These are phyloP conservation scores for Lepus timidus DNA, from an alignment of 2,113 vertebrate genomes.

Conservation along the genomic window DNA sequence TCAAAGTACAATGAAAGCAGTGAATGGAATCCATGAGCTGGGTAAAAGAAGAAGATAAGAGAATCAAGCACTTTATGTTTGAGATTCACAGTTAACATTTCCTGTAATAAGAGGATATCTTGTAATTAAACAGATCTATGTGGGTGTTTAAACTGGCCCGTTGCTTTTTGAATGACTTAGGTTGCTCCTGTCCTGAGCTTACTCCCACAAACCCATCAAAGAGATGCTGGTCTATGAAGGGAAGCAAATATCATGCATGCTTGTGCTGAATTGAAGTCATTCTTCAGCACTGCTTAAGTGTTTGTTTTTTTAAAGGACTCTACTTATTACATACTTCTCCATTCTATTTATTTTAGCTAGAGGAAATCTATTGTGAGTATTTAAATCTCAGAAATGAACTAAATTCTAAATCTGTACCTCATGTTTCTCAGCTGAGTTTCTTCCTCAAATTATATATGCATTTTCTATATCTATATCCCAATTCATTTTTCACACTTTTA, in stretches of 20 bases:
- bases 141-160: not conserved
- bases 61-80: not conserved
- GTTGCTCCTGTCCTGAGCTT: not conserved
- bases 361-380: constrained; percentile 53
- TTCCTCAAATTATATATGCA: constrained; percentile 76
- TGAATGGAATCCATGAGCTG: not conserved
- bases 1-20: not conserved
- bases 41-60: not conserved
- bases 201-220: not conserved
- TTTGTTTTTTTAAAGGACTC: constrained; percentile 38
- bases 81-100: not conserved
- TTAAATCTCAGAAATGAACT: constrained; percentile 63
- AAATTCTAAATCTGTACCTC: constrained; percentile 56
- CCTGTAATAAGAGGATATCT: constrained; percentile 18
- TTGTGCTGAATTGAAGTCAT: constrained; percentile 12
- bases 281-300: not conserved
- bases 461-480: constrained; percentile 51
- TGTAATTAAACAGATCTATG: not conserved
- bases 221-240: not conserved
- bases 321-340: not conserved
- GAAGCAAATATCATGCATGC: not conserved
- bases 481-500: constrained; percentile 69
- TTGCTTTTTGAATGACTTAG: not conserved
- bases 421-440: constrained; percentile 65
- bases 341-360: constrained; percentile 23